Evolutionary conservation across 2,113 vertebrate species (phyloP).

Genomic region (Cromileptes altivelis): DNA sequence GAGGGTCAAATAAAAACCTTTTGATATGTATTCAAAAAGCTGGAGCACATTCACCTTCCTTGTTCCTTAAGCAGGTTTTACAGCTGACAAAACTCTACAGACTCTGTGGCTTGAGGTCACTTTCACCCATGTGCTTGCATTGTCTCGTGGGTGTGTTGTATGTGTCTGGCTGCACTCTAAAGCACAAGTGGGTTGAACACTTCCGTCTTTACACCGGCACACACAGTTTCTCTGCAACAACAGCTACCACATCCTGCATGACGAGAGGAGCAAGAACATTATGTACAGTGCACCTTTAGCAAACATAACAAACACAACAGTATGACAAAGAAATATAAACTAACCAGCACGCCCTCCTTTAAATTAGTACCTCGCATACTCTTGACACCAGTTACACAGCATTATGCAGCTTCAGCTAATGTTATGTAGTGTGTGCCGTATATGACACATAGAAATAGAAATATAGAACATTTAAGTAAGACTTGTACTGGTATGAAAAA

Average conservation of each 20-base stretch:
- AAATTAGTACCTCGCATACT: background rate
- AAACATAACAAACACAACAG: background rate
- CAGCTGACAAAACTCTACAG: background rate
- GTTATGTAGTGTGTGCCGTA: background rate
- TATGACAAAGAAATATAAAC: background rate
- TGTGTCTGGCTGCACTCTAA: background rate
- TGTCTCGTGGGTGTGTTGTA: background rate
- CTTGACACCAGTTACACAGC: background rate
- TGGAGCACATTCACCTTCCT: background rate
- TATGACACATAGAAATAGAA: background rate
- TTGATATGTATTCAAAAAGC: background rate
- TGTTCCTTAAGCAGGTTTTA: background rate
- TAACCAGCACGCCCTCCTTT: background rate
- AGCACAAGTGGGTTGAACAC: conserved; percentile 4
- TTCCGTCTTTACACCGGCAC: conserved; percentile 33
- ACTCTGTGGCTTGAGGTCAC: background rate
- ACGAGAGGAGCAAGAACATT: conserved; percentile 28
- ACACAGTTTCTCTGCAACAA: conserved; percentile 25
- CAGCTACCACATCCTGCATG: conserved; percentile 63
- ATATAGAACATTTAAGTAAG: no score
- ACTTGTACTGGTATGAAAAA: background rate
- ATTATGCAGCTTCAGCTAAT: background rate
- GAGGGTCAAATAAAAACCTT: background rate
- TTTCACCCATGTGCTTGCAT: background rate
- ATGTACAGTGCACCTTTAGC: conserved; percentile 4